phyloP scores from a whole-genome alignment of 2,113 vertebrate genomes.

The Corvus moneduloides region DNA sequence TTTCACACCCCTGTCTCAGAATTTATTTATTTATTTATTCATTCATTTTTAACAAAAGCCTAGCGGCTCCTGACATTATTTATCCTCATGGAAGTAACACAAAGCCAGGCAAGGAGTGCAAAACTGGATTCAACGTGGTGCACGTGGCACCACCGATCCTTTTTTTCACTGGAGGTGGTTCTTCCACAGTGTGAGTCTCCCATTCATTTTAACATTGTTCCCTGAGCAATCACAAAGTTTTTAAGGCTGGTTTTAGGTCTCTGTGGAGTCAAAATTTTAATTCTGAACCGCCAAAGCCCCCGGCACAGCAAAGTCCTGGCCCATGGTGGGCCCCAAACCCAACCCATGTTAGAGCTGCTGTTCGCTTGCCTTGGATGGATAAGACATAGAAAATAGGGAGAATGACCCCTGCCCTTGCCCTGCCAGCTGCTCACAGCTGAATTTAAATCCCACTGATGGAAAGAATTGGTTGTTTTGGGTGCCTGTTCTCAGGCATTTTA shows the following conservation, averaged over 20 bases:
- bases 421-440: background rate
- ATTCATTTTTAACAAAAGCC: background rate
- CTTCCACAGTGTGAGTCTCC: rapidly evolving
- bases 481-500: background rate
- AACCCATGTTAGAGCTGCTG: background rate
- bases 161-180: background rate
- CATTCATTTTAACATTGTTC: background rate
- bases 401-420: background rate
- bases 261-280: background rate
- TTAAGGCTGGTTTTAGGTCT: background rate
- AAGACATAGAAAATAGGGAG: rapidly evolving
- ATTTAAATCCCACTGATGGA: background rate
- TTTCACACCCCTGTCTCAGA: background rate
- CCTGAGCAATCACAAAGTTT: background rate
- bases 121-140: background rate
- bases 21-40: background rate
- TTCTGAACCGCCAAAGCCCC: background rate
- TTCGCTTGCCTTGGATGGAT: rapidly evolving
- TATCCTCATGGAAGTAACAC: background rate
- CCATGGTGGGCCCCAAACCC: background rate
- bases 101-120: background rate
- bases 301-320: background rate
- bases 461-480: background rate
- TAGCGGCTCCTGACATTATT: background rate
- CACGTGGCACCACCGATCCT: rapidly evolving